phyloP scores from a whole-genome alignment of 1,140 invertebrate species.

The Drosophila pruinosa region DNA sequence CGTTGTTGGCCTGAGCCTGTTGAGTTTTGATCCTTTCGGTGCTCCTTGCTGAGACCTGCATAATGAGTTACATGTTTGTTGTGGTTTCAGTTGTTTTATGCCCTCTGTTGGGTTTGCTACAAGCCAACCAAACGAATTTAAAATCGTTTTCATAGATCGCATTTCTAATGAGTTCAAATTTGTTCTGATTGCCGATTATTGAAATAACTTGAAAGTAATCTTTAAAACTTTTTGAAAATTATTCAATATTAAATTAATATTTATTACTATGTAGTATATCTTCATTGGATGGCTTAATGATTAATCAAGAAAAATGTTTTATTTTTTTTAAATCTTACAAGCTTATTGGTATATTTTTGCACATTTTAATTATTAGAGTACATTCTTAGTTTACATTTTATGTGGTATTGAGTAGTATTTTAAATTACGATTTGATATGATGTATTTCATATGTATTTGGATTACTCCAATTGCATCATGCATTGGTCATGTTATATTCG shows the following conservation, averaged over 20 bases:
- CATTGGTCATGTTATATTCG: neutral
- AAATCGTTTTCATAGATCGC: neutral
- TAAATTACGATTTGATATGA: neutral
- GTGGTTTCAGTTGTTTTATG: conserved; percentile 18
- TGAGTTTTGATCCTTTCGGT: conserved; percentile 11
- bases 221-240: neutral
- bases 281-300: too few relatives aligned
- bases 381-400: too few relatives aligned
- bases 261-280: neutral
- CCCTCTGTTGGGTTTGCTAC: conserved; percentile 10
- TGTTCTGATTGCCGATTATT: neutral
- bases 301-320: too few relatives aligned
- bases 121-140: neutral
- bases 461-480: neutral
- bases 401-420: neutral
- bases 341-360: too few relatives aligned
- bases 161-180: neutral
- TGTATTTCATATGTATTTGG: neutral
- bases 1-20: conserved; percentile 7
- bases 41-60: conserved; percentile 63
- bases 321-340: too few relatives aligned
- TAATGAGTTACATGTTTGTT: conserved; percentile 74
- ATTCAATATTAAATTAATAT: neutral
- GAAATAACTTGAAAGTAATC: neutral
- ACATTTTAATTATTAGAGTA: too few relatives aligned